Evolutionary conservation across 2,888 invertebrate species (phyloP).

Genomic region (Cephus pygmeus): DNA sequence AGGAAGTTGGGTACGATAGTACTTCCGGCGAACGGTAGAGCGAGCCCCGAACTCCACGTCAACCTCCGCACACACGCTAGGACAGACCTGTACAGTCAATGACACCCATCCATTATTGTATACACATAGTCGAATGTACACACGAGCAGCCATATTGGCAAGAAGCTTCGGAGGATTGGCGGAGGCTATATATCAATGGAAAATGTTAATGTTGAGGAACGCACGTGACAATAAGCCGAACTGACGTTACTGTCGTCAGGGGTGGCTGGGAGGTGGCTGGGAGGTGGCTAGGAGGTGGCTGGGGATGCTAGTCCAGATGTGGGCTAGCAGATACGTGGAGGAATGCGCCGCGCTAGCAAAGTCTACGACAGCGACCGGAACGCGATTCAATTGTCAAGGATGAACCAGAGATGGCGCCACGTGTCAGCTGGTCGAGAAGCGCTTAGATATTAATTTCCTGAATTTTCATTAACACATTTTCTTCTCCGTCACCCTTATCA

Average conservation of each 20-base stretch:
- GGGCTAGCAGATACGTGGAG: constrained; percentile 25
- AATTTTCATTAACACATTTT: not conserved
- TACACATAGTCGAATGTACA: not conserved
- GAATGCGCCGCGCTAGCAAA: constrained; percentile 21
- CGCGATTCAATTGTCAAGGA: not conserved
- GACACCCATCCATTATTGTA: not conserved
- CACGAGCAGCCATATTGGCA: not conserved
- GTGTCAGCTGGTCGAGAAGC: not conserved
- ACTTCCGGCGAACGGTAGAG: constrained; percentile 46
- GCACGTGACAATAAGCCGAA: not conserved
- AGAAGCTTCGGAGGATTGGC: not conserved
- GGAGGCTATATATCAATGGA: not conserved
- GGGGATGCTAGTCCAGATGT: constrained; percentile 23
- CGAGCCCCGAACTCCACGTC: constrained; percentile 28
- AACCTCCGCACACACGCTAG: not conserved
- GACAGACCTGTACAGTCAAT: not conserved
- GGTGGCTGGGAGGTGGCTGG: constrained; percentile 11
- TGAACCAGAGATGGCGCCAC: not conserved
- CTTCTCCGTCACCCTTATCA: not conserved
- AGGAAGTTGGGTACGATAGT: constrained; percentile 50
- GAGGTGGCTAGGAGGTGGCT: constrained; percentile 15
- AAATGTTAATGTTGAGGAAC: not conserved
- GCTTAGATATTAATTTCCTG: not conserved
- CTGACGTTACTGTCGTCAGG: not conserved
- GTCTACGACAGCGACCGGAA: constrained; percentile 3